Evolutionary conservation across 2,113 vertebrate species (phyloP).

Genomic region (Dromas ardeola): DNA sequence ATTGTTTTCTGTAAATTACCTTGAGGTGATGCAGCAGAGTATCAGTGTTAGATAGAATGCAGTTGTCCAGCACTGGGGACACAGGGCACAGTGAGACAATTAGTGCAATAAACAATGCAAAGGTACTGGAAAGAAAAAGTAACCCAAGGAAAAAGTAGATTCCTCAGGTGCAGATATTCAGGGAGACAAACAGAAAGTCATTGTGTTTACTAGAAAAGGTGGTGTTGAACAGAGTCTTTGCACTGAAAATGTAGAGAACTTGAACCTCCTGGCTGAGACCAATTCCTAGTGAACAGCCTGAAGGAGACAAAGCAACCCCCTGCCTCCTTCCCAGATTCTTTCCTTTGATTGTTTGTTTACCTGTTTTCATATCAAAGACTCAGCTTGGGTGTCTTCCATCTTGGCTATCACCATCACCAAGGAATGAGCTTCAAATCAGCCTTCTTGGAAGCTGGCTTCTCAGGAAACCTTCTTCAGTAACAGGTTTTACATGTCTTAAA

Average conservation of each 20-base stretch:
- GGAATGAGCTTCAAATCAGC: not conserved
- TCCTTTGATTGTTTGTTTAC: not conserved
- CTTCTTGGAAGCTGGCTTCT: not conserved
- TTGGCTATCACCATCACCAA: not conserved
- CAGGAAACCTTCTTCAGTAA: not conserved
- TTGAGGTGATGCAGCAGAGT: not conserved
- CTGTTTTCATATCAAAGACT: constrained; percentile 32
- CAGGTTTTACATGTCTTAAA: constrained; percentile 9
- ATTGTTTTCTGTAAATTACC: not conserved
- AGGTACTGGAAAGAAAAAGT: not conserved
- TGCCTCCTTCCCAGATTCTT: not conserved
- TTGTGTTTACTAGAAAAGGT: not conserved
- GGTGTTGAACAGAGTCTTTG: not conserved
- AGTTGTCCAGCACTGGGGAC: not conserved
- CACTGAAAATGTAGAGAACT: not conserved
- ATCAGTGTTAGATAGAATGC: not conserved
- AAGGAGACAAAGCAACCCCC: not conserved
- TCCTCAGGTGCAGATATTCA: not conserved
- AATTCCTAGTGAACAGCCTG: not conserved
- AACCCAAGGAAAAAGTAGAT: not conserved
- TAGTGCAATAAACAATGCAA: not conserved
- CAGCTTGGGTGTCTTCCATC: not conserved
- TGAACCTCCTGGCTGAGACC: not conserved
- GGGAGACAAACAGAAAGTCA: not conserved
- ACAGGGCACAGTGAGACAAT: not conserved